Conservation (phyloP, 2,797 vertebrate genomes). For the Dallia pectoralis region DNA sequence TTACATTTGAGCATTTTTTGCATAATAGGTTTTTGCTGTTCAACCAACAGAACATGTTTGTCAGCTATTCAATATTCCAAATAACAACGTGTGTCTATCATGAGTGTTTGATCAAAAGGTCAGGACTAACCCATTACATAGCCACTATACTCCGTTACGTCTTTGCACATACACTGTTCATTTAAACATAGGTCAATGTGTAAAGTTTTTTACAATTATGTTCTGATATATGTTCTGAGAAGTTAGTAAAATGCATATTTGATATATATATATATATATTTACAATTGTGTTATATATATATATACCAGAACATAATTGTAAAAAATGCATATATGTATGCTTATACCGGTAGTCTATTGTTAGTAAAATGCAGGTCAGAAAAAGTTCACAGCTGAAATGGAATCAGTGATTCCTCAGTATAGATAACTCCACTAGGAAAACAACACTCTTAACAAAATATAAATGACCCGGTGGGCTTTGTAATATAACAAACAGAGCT, state of each 20-base stretch:
- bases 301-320: too few relatives aligned
- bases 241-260: constrained; percentile 32
- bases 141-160: neutral
- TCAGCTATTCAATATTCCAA: neutral
- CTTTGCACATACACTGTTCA: too few relatives aligned
- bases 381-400: neutral
- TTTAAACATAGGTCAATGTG: neutral
- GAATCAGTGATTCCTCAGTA: neutral
- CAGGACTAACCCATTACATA: neutral
- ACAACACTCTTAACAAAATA: neutral
- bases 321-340: too few relatives aligned
- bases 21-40: neutral
- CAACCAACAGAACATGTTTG: neutral
- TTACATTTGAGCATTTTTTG: neutral
- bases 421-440: neutral
- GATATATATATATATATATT: too few relatives aligned
- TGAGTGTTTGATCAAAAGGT: neutral
- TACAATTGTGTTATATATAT: too few relatives aligned
- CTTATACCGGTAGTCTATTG: too few relatives aligned
- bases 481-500: constrained; percentile 35
- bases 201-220: neutral
- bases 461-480: neutral
- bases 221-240: neutral
- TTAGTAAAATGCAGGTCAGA: neutral
- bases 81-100: neutral